A percentile compares a stretch with the other conserved stretches of the same genome.
Conservation (phyloP, 2,888 invertebrate genomes). For the Perdita meconis region DNA sequence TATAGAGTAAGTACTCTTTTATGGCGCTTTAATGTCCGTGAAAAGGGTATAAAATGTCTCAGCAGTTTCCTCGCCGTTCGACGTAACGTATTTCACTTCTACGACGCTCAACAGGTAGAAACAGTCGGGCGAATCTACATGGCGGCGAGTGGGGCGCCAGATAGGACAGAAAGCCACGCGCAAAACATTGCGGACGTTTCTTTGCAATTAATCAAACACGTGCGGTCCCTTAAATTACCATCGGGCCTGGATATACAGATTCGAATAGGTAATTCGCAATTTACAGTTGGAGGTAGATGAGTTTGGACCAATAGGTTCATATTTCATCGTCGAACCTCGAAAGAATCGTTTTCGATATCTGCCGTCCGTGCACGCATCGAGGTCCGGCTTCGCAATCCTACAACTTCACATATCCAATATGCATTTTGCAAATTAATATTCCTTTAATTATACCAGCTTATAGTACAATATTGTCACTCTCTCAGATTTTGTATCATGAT, state of each 20-base stretch:
- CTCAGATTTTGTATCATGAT: too few relatives aligned
- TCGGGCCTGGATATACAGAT: slow-evolving; percentile 87
- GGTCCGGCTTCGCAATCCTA: too few relatives aligned
- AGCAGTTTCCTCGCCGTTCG: background rate
- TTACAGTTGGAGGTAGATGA: background rate
- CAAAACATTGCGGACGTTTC: slow-evolving; percentile 92
- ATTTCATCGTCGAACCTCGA: background rate
- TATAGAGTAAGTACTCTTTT: background rate
- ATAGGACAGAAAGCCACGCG: slow-evolving; percentile 90
- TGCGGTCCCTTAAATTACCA: slow-evolving; percentile 88
- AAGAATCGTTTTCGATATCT: too few relatives aligned
- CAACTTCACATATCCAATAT: too few relatives aligned
- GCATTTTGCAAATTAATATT: too few relatives aligned
- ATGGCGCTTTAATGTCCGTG: too few relatives aligned
- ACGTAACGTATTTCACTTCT: background rate
- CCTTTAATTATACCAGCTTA: too few relatives aligned
- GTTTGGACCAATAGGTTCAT: background rate
- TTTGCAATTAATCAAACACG: slow-evolving; percentile 89
- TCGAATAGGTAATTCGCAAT: slow-evolving; percentile 86
- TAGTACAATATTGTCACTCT: too few relatives aligned
- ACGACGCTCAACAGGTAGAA: slow-evolving; percentile 89
- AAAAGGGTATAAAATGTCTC: background rate
- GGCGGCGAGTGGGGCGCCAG: slow-evolving; percentile 96
- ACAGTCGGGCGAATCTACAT: slow-evolving; percentile 97
- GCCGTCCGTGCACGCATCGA: too few relatives aligned